Conservation (phyloP, 2,113 vertebrate species). For the Motacilla tschutschensis region DNA sequence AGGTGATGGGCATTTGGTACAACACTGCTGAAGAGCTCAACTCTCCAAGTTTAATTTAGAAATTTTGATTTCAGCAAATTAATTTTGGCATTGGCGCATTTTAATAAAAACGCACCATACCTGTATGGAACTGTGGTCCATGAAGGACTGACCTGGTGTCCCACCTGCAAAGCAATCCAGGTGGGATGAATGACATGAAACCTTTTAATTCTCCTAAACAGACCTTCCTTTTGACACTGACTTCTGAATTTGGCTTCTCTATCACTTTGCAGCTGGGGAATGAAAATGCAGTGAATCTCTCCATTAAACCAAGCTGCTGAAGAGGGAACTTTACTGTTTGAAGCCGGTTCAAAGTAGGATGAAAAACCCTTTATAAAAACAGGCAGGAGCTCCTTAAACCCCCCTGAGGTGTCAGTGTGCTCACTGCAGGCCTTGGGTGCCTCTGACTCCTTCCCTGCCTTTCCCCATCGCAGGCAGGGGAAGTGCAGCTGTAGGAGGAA, state of each 20-base stretch:
- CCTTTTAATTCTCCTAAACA: neutral
- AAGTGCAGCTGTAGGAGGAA: neutral
- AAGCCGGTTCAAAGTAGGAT: slow-evolving; percentile 26
- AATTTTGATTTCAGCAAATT: neutral
- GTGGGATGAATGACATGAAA: neutral
- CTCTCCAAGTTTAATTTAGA: neutral
- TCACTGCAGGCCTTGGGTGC: neutral
- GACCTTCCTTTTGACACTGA: neutral
- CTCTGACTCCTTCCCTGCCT: neutral
- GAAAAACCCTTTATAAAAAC: slow-evolving; percentile 10
- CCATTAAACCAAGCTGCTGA: neutral
- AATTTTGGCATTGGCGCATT: neutral
- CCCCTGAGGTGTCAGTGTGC: neutral
- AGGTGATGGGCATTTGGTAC: neutral
- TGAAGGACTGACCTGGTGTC: neutral
- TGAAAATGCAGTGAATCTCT: slow-evolving; percentile 27
- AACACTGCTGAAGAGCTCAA: neutral
- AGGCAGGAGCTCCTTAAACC: neutral
- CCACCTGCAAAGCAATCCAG: neutral
- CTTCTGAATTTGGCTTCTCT: neutral
- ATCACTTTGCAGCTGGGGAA: slow-evolving; percentile 14
- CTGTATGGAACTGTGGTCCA: neutral
- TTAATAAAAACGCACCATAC: neutral
- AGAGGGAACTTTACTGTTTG: slow-evolving; percentile 24
- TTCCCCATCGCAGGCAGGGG: neutral